phyloP scores from a whole-genome alignment of 37 sponge, comb jelly and placozoan genomes.

The Oopsacas minuta region DNA sequence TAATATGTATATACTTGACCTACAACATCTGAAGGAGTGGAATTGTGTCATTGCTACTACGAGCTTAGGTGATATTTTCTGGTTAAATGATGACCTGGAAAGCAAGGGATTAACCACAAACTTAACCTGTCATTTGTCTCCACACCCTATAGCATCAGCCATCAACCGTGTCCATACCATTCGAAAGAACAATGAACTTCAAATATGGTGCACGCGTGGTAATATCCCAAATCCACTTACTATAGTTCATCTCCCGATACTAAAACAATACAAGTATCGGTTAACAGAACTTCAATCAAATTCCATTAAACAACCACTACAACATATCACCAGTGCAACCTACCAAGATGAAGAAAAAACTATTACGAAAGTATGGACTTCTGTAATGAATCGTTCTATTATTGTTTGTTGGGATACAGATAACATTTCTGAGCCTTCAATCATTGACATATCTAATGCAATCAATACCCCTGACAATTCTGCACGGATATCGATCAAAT shows the following conservation, averaged over 20 bases:
- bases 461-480: neutral
- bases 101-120: neutral
- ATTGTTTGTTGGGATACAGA: neutral
- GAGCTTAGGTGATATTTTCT: constrained; percentile 2
- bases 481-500: neutral
- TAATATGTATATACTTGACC: neutral
- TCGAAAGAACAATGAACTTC: neutral
- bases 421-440: neutral
- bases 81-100: neutral
- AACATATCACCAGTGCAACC: neutral
- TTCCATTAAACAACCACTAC: neutral
- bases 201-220: constrained; percentile 5
- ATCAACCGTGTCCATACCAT: neutral
- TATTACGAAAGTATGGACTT: constrained; percentile 8
- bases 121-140: neutral
- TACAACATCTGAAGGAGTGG: neutral
- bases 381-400: neutral
- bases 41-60: neutral
- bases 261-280: neutral
- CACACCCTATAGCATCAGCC: neutral
- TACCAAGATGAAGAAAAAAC: neutral
- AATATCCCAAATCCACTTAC: constrained; percentile 5
- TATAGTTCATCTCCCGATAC: neutral
- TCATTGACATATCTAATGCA: neutral
- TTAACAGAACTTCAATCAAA: neutral